These are phyloP conservation scores for Drosophila hydei DNA, from an alignment of 1,140 invertebrate species.

Conservation along the genomic window DNA sequence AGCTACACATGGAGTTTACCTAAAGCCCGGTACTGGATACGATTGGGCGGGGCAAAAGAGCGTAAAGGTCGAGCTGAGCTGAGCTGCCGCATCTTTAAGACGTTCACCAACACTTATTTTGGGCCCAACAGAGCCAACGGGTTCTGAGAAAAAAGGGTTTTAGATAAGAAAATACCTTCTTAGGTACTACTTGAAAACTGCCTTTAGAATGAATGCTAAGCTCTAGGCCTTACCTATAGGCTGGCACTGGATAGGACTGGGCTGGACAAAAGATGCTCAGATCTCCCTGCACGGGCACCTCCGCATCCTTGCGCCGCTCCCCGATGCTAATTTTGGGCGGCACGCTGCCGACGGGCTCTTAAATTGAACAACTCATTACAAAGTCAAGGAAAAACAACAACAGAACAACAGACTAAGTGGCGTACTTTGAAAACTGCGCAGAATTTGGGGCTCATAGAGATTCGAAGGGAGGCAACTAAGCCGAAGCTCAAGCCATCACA, in stretches of 20 bases:
- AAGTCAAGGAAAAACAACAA: constrained; percentile 16
- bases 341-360: constrained; percentile 90
- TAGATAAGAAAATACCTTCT: not conserved
- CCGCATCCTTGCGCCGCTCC: constrained; percentile 86
- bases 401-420: constrained; percentile 2
- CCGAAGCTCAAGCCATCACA: constrained; percentile 10
- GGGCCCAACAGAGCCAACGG: constrained; percentile 88
- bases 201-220: not conserved
- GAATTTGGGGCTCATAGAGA: constrained; percentile 26
- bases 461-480: constrained; percentile 3
- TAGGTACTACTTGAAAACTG: constrained; percentile 51
- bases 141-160: constrained; percentile 85
- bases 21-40: constrained; percentile 88
- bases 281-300: constrained; percentile 49
- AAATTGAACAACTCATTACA: constrained; percentile 34
- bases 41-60: constrained; percentile 87
- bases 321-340: constrained; percentile 87
- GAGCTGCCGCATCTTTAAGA: constrained; percentile 85
- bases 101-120: constrained; percentile 87
- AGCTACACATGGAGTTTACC: constrained; percentile 85
- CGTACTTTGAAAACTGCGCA: constrained; percentile 64
- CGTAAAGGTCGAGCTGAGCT: constrained; percentile 76
- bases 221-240: constrained; percentile 86
- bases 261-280: constrained; percentile 85
- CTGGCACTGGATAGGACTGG: constrained; percentile 88